Conservation (phyloP, 2,888 invertebrate species). For the Unio delphinus region DNA sequence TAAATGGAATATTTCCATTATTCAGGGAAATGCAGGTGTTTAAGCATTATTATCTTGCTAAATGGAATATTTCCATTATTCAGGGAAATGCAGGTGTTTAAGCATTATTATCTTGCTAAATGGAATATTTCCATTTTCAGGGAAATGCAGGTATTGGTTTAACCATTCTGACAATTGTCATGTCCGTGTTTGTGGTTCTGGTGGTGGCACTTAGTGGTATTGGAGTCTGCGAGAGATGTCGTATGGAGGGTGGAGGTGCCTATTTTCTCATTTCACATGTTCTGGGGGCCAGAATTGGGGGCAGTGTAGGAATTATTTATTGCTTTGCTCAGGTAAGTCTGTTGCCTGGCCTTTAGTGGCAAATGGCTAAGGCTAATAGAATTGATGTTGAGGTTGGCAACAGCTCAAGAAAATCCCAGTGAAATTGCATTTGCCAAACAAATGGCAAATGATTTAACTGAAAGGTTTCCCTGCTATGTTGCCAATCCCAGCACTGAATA, state of each 20-base stretch:
- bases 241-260: conserved; percentile 97
- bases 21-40: conserved; percentile 74
- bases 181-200: conserved; percentile 86
- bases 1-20: background rate
- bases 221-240: conserved; percentile 95
- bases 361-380: too few species aligned
- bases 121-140: conserved; percentile 53
- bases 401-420: too few species aligned
- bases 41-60: conserved; percentile 22
- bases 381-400: too few species aligned
- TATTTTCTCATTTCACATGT: conserved; percentile 96
- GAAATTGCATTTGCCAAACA: too few species aligned
- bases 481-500: too few species aligned
- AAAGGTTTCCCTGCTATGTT: too few species aligned
- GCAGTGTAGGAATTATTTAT: conserved; percentile 92
- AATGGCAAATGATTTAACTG: too few species aligned
- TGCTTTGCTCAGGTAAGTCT: conserved; percentile 91
- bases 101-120: background rate
- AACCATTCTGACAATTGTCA: conserved; percentile 72
- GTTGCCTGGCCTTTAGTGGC: too few species aligned
- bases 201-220: conserved; percentile 95
- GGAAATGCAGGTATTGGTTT: conserved; percentile 74
- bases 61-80: conserved; percentile 3
- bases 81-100: conserved; percentile 75
- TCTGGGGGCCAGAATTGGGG: conserved; percentile 92